Evolutionary conservation across 2,797 vertebrate species (phyloP), one percentile per base, ranked within the genome.

Genomic region (Mormyrops boulengeri): DNA sequence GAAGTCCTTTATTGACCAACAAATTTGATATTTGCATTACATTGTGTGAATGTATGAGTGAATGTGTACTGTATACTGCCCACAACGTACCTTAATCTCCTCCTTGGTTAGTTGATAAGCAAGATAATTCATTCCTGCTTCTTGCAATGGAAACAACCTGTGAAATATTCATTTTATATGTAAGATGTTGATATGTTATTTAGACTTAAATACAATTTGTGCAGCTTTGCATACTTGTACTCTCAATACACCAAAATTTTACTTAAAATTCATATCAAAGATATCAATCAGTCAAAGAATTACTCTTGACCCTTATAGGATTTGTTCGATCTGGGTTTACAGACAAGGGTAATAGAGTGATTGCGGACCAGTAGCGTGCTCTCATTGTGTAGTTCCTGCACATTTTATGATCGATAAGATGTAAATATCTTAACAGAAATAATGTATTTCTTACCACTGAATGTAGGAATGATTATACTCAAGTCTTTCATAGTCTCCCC

Each of bases 131-230:
- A 98, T 91, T 44, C 98, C 98, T 0, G 89, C 93, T n/a, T 99
- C 98, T 90, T 96, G 96, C 88, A 99, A 95, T 53, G 98, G 98
- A 93, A 99, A 99, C 4, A 99, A 92, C 98, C 98, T 99, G 91
- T 1, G 88, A 92, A 12, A 82, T 44, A 11, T n/a, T 84, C 62
- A 62, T 0, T 0, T 9, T 57, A 52, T 50, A n/a, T 85, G n/a
- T 26, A 3, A 34, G 12, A 66, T 88, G 34, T 60, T 87, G 4
- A 53, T 69, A 34, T 38, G 30, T 73, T 73, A 38, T 73, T 73
- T 34, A 38, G 12, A 73, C 66, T 73, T 73, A 73, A 73, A 14
- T 14, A 86, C 22, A 50, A 30, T 86, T 1, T 53, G 38, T 87
- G 26, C 30, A 34, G 9, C 14, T 38, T 34, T 60, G 22, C 38